Evolutionary conservation across 2,797 vertebrate genomes (phyloP).

Genomic region (Centropyge bicolor): DNA sequence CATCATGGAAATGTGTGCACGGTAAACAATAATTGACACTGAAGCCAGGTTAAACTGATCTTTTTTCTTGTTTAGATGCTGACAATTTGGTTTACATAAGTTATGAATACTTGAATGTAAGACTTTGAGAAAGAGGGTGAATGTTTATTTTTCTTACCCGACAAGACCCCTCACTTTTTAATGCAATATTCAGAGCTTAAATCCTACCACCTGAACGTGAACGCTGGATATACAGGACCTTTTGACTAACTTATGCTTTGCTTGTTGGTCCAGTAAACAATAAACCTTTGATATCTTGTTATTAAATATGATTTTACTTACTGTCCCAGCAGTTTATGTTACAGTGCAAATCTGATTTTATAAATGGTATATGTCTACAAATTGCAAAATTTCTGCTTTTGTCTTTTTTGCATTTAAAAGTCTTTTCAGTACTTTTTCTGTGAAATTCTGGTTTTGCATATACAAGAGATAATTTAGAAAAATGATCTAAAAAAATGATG

Average conservation of each 20-base stretch:
- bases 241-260: conserved; percentile 14
- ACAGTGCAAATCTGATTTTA: conserved; percentile 12
- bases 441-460: neutral
- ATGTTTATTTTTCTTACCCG: conserved; percentile 19
- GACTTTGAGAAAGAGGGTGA: neutral
- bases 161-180: neutral
- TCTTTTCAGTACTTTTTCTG: neutral
- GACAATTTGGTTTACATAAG: conserved; percentile 28
- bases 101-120: conserved; percentile 18
- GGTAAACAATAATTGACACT: neutral
- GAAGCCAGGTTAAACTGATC: neutral
- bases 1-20: neutral
- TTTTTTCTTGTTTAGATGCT: neutral
- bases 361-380: neutral
- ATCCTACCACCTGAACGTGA: conserved; percentile 17
- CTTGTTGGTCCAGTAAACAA: conserved; percentile 27
- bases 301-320: conserved; percentile 19
- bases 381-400: conserved; percentile 4
- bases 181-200: conserved; percentile 18
- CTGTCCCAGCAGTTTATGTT: conserved; percentile 5
- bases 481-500: too few relatives aligned
- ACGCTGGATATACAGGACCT: conserved; percentile 7
- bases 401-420: conserved; percentile 2
- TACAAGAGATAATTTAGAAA: neutral
- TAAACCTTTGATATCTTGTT: conserved; percentile 30